Percentiles rank a stretch among this genome's conserved stretches.
Evolutionary conservation across 53 echinoderm and acorn worm species (phyloP).

Genomic region (Henricia sp.): DNA sequence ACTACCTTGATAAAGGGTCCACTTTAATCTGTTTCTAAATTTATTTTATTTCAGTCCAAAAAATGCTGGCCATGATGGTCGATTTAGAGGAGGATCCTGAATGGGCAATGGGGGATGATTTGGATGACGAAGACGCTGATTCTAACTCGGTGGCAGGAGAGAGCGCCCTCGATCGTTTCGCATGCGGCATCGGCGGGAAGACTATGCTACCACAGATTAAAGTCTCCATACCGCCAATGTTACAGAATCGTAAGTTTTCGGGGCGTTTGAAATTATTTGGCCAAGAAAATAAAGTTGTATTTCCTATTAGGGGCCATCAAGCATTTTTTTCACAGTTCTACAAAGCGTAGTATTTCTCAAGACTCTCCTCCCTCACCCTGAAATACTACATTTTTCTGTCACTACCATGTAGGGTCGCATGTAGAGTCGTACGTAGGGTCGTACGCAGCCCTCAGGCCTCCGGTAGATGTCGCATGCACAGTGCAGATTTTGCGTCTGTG

Average conservation of each 20-base stretch:
- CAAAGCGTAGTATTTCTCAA: too few species aligned
- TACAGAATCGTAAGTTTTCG: slow-evolving; percentile 82
- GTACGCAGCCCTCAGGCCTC: too few species aligned
- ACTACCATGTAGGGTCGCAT: too few species aligned
- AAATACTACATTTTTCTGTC: too few species aligned
- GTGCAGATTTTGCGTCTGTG: too few species aligned
- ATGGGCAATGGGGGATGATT: slow-evolving; percentile 88
- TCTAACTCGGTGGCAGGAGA: slow-evolving; percentile 95
- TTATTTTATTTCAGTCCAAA: slow-evolving; percentile 59
- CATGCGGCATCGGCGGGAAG: slow-evolving; percentile 96
- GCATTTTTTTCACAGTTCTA: neutral
- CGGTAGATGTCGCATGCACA: too few species aligned
- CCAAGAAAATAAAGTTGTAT: neutral
- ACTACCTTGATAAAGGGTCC: too few species aligned
- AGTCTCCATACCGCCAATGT: slow-evolving; percentile 77
- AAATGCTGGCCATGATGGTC: slow-evolving; percentile 94
- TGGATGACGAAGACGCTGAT: slow-evolving; percentile 93
- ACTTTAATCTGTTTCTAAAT: neutral
- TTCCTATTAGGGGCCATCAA: neutral
- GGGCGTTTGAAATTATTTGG: too few species aligned
- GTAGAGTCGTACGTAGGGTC: too few species aligned
- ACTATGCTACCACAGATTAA: slow-evolving; percentile 94
- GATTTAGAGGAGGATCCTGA: slow-evolving; percentile 95
- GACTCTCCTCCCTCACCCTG: too few species aligned
- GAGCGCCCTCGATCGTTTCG: slow-evolving; percentile 99